These are phyloP conservation scores for Calidris pygmaea DNA, from an alignment of 2,113 vertebrate species.

Conservation along the genomic window DNA sequence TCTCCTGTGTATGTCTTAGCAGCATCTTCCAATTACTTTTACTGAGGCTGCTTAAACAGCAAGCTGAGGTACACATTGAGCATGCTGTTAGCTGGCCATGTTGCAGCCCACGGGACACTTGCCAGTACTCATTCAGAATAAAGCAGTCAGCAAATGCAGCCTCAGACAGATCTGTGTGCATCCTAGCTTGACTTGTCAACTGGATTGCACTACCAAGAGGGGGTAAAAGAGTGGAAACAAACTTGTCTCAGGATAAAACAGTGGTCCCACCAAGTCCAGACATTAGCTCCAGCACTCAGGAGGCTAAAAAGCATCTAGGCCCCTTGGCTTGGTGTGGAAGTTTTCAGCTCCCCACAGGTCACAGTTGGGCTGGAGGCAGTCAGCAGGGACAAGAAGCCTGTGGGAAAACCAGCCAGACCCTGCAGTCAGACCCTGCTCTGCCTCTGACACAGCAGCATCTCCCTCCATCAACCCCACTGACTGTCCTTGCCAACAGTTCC, in stretches of 20 bases:
- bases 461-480: fast-evolving
- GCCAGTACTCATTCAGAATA: neutral
- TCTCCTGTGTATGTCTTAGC: neutral
- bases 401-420: neutral
- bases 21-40: neutral
- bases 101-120: neutral
- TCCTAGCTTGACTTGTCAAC: neutral
- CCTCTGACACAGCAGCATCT: neutral
- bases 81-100: neutral
- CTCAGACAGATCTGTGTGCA: neutral
- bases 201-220: neutral
- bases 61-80: neutral
- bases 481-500: neutral
- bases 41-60: neutral
- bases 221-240: neutral
- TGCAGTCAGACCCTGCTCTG: neutral
- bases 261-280: neutral
- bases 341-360: no score
- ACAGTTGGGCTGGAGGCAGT: neutral
- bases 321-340: neutral
- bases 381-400: neutral
- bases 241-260: neutral
- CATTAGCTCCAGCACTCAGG: no score
- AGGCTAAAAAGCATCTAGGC: neutral
- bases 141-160: neutral